phyloP scores from a whole-genome alignment of 2,113 vertebrate genomes.

The Xiphophorus hellerii region DNA sequence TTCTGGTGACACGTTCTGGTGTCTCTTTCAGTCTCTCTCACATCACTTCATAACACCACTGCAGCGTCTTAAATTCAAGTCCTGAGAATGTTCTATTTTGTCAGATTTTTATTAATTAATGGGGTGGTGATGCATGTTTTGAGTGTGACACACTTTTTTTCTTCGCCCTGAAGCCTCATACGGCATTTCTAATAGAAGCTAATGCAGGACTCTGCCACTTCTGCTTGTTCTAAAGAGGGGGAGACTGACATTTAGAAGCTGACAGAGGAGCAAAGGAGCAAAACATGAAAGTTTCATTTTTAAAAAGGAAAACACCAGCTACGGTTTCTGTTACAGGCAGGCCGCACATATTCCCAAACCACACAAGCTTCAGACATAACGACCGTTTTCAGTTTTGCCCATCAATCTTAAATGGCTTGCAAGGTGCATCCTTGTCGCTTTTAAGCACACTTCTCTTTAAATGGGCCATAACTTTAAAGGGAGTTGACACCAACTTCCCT shows the following conservation, averaged over 20 bases:
- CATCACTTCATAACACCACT: slow-evolving; percentile 56
- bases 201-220: slow-evolving; percentile 69
- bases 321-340: slow-evolving; percentile 68
- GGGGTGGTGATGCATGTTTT: slow-evolving; percentile 55
- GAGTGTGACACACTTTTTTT: slow-evolving; percentile 57
- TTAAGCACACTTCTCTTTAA: slow-evolving; percentile 74
- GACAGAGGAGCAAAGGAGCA: slow-evolving; percentile 68
- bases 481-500: slow-evolving; percentile 76
- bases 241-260: slow-evolving; percentile 77
- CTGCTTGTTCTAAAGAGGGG: slow-evolving; percentile 77
- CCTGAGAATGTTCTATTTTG: slow-evolving; percentile 79
- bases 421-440: slow-evolving; percentile 74
- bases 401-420: slow-evolving; percentile 66
- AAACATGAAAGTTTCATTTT: slow-evolving; percentile 75
- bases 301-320: slow-evolving; percentile 66
- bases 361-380: slow-evolving; percentile 33
- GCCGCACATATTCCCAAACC: slow-evolving; percentile 49
- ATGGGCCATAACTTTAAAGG: slow-evolving; percentile 76
- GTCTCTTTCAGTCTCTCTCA: slow-evolving; percentile 45
- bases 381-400: slow-evolving; percentile 62
- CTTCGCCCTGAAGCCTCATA: slow-evolving; percentile 49
- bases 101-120: slow-evolving; percentile 66
- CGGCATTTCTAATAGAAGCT: slow-evolving; percentile 74
- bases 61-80: slow-evolving; percentile 58
- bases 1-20: slow-evolving; percentile 6